phyloP scores from a whole-genome alignment of 2,888 invertebrate species.

The Cheilosia pagana region DNA sequence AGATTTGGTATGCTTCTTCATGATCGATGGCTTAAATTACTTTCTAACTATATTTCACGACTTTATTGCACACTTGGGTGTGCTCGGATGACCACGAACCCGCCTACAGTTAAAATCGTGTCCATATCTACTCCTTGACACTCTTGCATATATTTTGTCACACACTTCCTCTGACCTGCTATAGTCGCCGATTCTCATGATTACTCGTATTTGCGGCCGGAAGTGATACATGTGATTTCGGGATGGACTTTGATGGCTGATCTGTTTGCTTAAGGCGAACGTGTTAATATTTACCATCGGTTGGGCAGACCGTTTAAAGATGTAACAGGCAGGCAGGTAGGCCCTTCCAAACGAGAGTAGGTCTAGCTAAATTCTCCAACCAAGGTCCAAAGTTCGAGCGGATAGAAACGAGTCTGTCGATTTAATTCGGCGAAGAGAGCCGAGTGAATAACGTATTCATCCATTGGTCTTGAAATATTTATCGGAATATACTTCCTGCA shows the following conservation, averaged over 20 bases:
- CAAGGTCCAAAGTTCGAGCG: slow-evolving; percentile 38
- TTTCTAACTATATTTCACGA: too few relatives aligned
- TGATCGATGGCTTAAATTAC: background rate
- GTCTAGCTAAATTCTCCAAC: background rate
- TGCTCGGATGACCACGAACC: slow-evolving; percentile 24
- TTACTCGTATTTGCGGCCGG: slow-evolving; percentile 16
- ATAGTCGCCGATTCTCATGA: slow-evolving; percentile 1
- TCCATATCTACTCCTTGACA: slow-evolving; percentile 2
- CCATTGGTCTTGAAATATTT: slow-evolving; percentile 41
- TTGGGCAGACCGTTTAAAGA: background rate
- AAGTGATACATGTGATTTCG: slow-evolving; percentile 23
- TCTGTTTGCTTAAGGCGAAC: too few relatives aligned
- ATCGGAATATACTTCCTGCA: slow-evolving; percentile 42
- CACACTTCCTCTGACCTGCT: background rate
- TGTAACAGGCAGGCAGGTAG: too few relatives aligned
- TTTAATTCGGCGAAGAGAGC: slow-evolving; percentile 47
- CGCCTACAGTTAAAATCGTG: background rate
- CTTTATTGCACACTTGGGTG: background rate
- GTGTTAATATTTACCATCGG: background rate
- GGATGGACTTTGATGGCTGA: slow-evolving; percentile 11
- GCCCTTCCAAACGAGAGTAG: too few relatives aligned
- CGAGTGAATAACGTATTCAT: slow-evolving; percentile 8
- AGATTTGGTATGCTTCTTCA: background rate
- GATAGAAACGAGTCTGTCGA: slow-evolving; percentile 48
- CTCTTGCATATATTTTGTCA: too few relatives aligned